These are phyloP conservation scores for Podilymbus podiceps DNA, from an alignment of 2,113 vertebrate species.

Conservation along the genomic window DNA sequence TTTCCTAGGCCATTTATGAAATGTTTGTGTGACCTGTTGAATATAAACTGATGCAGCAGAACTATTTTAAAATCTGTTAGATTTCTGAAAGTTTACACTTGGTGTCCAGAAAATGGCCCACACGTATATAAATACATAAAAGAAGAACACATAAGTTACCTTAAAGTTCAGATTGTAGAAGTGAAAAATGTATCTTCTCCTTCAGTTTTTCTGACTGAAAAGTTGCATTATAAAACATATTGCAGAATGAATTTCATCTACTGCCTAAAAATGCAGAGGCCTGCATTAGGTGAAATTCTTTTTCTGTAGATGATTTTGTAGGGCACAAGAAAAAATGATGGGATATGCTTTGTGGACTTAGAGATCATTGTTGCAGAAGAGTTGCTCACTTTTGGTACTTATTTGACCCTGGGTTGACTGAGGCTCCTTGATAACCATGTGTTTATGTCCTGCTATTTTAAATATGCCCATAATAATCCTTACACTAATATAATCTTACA, in stretches of 20 bases:
- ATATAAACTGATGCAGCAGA: background rate
- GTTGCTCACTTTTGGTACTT: background rate
- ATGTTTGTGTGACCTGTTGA: background rate
- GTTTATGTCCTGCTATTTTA: background rate
- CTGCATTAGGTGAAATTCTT: conserved; percentile 33
- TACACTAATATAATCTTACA: background rate
- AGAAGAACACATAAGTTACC: conserved; percentile 72
- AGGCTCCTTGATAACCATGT: background rate
- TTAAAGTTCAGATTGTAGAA: conserved; percentile 76
- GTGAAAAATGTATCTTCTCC: conserved; percentile 79
- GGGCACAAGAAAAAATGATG: background rate
- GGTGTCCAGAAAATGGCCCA: conserved; percentile 58
- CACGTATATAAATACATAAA: conserved; percentile 73
- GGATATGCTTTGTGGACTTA: background rate
- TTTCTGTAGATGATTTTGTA: conserved; percentile 43
- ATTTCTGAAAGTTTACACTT: background rate
- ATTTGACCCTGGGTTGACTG: background rate
- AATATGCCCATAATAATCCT: background rate
- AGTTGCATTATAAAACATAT: conserved; percentile 62
- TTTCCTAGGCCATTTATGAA: background rate
- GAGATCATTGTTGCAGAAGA: background rate
- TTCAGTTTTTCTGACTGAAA: conserved; percentile 77
- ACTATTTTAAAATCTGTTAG: conserved; percentile 19
- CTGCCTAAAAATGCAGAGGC: conserved; percentile 24
- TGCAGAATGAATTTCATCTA: conserved; percentile 55